phyloP scores from a whole-genome alignment of 2,888 invertebrate species.

The Hydrotaea diabolus region DNA sequence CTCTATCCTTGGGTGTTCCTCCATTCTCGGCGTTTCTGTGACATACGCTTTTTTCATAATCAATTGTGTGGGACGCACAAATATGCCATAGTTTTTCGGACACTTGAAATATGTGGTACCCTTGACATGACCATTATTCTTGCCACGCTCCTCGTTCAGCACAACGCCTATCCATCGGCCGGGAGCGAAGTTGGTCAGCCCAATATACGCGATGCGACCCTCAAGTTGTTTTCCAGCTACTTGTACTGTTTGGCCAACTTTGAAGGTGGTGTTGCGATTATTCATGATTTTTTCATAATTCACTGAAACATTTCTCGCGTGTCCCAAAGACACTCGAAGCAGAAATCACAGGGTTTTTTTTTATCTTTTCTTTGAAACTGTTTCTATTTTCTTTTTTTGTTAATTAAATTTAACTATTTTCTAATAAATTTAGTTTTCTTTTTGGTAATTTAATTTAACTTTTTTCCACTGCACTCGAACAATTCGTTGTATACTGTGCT shows the following conservation, averaged over 20 bases:
- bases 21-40: conserved; percentile 34
- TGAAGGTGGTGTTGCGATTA: conserved; percentile 81
- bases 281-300: conserved; percentile 58
- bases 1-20: background rate
- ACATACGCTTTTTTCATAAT: conserved; percentile 55
- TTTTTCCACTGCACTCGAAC: background rate
- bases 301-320: conserved; percentile 27
- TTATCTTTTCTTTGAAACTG: background rate
- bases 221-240: conserved; percentile 92
- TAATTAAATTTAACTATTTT: too few relatives aligned
- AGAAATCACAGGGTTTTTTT: background rate
- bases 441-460: background rate
- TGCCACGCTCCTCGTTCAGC: conserved; percentile 95
- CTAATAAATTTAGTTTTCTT: background rate
- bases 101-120: conserved; percentile 97
- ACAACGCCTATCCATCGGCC: conserved; percentile 98
- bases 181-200: conserved; percentile 93
- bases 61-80: conserved; percentile 94
- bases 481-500: conserved; percentile 34
- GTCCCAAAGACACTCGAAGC: background rate
- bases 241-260: conserved; percentile 90
- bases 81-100: conserved; percentile 94
- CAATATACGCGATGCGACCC: conserved; percentile 95
- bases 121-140: conserved; percentile 97
- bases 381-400: background rate